phyloP scores from a whole-genome alignment of 2,797 vertebrate species.

The Erethizon dorsatum region DNA sequence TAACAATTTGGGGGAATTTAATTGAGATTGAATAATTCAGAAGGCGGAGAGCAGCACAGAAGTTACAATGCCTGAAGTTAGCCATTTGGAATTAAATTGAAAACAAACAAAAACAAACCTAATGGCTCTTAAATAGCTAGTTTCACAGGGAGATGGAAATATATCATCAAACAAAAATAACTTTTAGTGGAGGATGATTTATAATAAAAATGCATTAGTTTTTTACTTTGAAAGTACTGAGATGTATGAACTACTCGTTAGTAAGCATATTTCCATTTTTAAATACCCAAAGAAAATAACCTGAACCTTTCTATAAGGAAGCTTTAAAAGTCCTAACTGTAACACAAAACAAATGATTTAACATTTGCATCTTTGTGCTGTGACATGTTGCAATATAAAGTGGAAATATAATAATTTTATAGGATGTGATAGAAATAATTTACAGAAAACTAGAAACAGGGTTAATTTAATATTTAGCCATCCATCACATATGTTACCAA shows the following conservation, averaged over 20 bases:
- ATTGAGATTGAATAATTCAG: constrained; percentile 62
- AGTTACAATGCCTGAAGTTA: constrained; percentile 67
- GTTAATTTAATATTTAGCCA: background rate
- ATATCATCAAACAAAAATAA: constrained; percentile 71
- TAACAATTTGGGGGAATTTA: constrained; percentile 27
- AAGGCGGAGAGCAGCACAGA: background rate
- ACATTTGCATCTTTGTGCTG: background rate
- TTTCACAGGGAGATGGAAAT: constrained; percentile 72
- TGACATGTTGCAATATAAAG: background rate
- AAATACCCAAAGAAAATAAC: constrained; percentile 55
- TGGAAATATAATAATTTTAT: background rate
- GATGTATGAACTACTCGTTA: constrained; percentile 62
- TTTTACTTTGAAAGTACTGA: constrained; percentile 51
- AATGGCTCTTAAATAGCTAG: constrained; percentile 77
- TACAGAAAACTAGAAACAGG: background rate
- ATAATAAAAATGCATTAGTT: constrained; percentile 66
- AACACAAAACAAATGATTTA: constrained; percentile 55
- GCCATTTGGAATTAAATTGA: constrained; percentile 68
- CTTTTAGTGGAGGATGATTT: constrained; percentile 74
- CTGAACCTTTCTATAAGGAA: constrained; percentile 27
- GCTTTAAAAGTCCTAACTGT: constrained; percentile 38
- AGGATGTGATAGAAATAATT: constrained; percentile 19
- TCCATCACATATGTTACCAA: background rate
- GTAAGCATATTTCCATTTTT: constrained; percentile 70
- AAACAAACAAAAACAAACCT: constrained; percentile 79